phyloP scores from a whole-genome alignment of 2,888 invertebrate genomes.

The Tipula unca region DNA sequence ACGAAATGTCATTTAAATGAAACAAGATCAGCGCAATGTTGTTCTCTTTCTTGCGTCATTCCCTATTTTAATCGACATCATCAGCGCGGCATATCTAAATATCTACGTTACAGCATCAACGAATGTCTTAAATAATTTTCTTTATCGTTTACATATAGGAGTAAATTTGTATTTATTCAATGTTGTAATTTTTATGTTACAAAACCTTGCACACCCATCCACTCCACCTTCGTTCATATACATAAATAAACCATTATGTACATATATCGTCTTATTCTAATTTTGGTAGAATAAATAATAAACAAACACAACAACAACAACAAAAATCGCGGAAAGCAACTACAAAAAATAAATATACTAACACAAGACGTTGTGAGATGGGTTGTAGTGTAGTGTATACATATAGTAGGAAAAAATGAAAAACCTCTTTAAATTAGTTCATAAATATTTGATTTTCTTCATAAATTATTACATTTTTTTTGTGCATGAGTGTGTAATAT shows the following conservation, averaged over 20 bases:
- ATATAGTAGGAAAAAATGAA: neutral
- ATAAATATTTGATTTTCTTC: constrained; percentile 8
- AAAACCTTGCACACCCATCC: neutral
- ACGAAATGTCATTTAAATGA: neutral
- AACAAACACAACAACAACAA: neutral
- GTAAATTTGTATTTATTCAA: neutral
- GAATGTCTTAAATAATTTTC: neutral
- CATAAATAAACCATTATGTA: neutral
- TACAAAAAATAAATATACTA: neutral
- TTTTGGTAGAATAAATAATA: constrained; percentile 14
- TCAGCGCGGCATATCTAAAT: neutral
- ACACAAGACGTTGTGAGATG: neutral
- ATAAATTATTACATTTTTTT: neutral
- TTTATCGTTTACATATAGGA: neutral
- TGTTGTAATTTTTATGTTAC: neutral
- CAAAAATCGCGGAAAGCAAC: neutral
- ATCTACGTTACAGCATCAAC: neutral
- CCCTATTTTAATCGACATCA: neutral
- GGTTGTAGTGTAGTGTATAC: neutral
- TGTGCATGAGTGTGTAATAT: neutral
- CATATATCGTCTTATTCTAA: constrained; percentile 1
- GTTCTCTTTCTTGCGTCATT: neutral
- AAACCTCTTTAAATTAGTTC: constrained; percentile 9
- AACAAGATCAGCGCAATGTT: neutral
- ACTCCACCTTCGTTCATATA: neutral